These are phyloP conservation scores for Eugnorisma glareosa DNA, from an alignment of 2,888 invertebrate species.

Conservation along the genomic window DNA sequence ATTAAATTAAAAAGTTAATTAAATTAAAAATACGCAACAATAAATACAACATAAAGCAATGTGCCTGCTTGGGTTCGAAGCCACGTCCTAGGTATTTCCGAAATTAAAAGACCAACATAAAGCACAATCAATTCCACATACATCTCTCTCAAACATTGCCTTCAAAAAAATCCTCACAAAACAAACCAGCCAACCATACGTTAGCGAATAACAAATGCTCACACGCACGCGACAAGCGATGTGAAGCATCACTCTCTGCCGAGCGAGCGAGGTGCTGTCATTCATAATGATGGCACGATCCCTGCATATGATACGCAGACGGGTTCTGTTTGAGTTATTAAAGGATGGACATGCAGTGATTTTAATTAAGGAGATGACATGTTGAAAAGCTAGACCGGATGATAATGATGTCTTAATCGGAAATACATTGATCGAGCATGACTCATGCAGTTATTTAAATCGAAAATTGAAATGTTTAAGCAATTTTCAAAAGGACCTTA, in stretches of 20 bases:
- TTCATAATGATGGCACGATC: slow-evolving; percentile 62
- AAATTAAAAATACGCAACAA: too few relatives aligned
- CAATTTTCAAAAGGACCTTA: not conserved
- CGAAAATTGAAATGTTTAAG: not conserved
- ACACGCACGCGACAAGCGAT: slow-evolving; percentile 46
- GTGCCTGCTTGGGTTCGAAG: too few relatives aligned
- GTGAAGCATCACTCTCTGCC: slow-evolving; percentile 60
- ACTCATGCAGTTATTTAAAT: not conserved
- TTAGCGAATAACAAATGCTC: slow-evolving; percentile 54
- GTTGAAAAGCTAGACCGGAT: slow-evolving; percentile 28
- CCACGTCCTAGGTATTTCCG: too few relatives aligned
- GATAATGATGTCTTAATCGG: slow-evolving; percentile 16
- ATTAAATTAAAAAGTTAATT: too few relatives aligned
- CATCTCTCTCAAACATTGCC: not conserved
- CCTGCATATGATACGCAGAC: slow-evolving; percentile 31
- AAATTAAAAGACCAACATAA: too few relatives aligned
- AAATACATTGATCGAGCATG: not conserved
- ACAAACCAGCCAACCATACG: not conserved
- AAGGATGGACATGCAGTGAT: slow-evolving; percentile 21
- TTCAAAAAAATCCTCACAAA: not conserved
- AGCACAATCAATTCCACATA: too few relatives aligned
- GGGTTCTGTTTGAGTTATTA: slow-evolving; percentile 33
- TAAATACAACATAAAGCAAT: not conserved
- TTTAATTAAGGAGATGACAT: slow-evolving; percentile 34
- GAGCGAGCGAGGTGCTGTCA: slow-evolving; percentile 48